Conservation (phyloP, 2,797 vertebrate species). For the Orientallactaga sibirica region DNA sequence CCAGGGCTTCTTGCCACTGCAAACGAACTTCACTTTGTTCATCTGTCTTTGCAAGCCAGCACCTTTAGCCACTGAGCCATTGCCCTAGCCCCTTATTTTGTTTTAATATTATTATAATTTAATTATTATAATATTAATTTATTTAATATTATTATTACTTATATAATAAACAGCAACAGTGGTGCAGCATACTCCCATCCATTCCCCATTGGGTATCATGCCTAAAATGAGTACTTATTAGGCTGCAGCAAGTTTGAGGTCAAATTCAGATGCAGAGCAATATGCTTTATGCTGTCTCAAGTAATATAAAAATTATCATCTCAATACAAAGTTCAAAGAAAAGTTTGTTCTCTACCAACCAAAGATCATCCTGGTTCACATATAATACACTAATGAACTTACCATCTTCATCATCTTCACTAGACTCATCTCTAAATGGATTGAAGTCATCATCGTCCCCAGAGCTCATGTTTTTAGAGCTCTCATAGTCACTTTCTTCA, state of each 20-base stretch:
- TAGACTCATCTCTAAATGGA: conserved; percentile 97
- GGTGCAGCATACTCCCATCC: background rate
- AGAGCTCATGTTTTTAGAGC: conserved; percentile 96
- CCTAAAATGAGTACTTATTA: background rate
- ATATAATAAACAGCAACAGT: background rate
- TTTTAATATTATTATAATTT: no score
- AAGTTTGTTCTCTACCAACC: no score
- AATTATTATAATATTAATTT: no score
- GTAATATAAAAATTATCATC: background rate
- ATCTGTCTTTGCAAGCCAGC: no score
- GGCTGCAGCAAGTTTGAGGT: background rate
- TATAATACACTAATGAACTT: conserved; percentile 73
- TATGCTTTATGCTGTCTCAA: no score
- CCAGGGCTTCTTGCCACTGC: no score
- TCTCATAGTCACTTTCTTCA: conserved; percentile 94
- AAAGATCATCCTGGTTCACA: no score
- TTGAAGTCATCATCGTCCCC: conserved; percentile 97
- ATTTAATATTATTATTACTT: background rate
- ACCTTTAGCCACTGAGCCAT: no score
- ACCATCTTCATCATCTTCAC: conserved; percentile 97
- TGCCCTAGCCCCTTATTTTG: no score
- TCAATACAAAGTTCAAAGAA: background rate
- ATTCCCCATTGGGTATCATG: background rate
- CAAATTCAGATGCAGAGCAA: background rate
- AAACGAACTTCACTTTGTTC: no score